phyloP scores from a whole-genome alignment of 64 coral and sea anemone species.

The Pocillopora damicornis region DNA sequence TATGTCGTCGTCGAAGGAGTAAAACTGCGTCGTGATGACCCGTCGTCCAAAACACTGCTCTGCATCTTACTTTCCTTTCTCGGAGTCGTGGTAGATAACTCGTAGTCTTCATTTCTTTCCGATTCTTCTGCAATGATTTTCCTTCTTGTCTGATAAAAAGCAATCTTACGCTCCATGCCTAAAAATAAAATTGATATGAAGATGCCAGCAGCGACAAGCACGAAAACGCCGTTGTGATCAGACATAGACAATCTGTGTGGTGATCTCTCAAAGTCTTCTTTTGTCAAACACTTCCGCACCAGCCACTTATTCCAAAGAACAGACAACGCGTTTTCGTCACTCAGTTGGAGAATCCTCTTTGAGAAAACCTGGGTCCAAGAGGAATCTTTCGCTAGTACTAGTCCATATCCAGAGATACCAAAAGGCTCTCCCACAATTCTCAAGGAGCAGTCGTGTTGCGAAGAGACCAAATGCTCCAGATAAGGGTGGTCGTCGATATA shows the following conservation, averaged over 20 bases:
- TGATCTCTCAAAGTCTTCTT: slow-evolving; percentile 52
- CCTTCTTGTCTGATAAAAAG: neutral
- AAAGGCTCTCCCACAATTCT: slow-evolving; percentile 61
- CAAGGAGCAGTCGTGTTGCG: slow-evolving; percentile 62
- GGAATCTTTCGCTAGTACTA: slow-evolving; percentile 62
- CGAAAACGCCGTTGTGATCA: slow-evolving; percentile 64
- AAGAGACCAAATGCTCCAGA: slow-evolving; percentile 66
- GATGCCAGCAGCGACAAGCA: slow-evolving; percentile 24
- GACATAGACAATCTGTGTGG: slow-evolving; percentile 50
- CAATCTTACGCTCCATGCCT: neutral
- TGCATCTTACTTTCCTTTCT: neutral
- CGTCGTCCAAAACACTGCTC: neutral
- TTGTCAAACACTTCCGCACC: slow-evolving; percentile 58
- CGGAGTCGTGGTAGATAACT: neutral
- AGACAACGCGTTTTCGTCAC: slow-evolving; percentile 43
- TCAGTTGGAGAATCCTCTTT: slow-evolving; percentile 40
- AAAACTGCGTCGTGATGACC: neutral
- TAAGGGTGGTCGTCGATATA: slow-evolving; percentile 75
- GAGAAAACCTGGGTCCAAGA: slow-evolving; percentile 51
- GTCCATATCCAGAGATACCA: slow-evolving; percentile 64
- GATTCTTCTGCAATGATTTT: neutral
- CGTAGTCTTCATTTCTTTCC: neutral
- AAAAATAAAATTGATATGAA: neutral
- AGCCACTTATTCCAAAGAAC: slow-evolving; percentile 69
- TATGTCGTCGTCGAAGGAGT: neutral